Percentiles rank a stretch among this genome's conserved stretches.
Conservation (phyloP, 2,888 invertebrate species). For the Xiphydria camelus region DNA sequence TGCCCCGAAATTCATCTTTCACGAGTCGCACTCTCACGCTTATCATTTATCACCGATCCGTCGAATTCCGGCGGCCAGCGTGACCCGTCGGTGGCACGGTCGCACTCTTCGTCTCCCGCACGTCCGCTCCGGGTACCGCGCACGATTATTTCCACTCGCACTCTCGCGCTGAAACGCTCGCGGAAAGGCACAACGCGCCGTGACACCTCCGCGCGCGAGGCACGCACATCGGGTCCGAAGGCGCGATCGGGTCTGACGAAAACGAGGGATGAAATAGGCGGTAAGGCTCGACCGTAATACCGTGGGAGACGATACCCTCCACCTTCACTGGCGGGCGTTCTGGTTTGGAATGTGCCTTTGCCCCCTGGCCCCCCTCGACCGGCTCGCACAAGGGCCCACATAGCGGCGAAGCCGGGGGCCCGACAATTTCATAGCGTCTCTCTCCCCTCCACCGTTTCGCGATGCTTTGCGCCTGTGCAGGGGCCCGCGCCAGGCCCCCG, state of each 20-base stretch:
- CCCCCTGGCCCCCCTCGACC: constrained; percentile 37
- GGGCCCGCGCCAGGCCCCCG: too few relatives aligned
- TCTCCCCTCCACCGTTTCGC: constrained; percentile 18
- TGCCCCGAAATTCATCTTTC: too few relatives aligned
- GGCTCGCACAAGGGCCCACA: constrained; percentile 11
- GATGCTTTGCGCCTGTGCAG: too few relatives aligned
- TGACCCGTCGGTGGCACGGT: too few relatives aligned
- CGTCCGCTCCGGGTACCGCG: too few relatives aligned
- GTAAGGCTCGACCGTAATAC: background rate
- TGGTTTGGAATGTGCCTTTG: constrained; percentile 52
- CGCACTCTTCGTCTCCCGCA: too few relatives aligned
- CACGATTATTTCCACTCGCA: too few relatives aligned
- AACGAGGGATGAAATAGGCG: background rate
- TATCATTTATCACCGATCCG: too few relatives aligned
- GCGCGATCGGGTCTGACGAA: background rate
- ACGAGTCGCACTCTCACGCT: too few relatives aligned
- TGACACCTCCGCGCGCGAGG: background rate
- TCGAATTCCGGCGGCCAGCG: too few relatives aligned
- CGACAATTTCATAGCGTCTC: constrained; percentile 23
- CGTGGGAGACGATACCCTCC: constrained; percentile 25
- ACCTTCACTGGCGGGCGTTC: constrained; percentile 50
- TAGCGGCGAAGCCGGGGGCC: constrained; percentile 14
- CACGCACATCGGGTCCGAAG: background rate
- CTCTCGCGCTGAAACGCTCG: background rate
- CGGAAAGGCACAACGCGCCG: background rate